Base-by-base conservation (phyloP, 1,140 invertebrate species). In the Helicoverpa zea region DNA sequence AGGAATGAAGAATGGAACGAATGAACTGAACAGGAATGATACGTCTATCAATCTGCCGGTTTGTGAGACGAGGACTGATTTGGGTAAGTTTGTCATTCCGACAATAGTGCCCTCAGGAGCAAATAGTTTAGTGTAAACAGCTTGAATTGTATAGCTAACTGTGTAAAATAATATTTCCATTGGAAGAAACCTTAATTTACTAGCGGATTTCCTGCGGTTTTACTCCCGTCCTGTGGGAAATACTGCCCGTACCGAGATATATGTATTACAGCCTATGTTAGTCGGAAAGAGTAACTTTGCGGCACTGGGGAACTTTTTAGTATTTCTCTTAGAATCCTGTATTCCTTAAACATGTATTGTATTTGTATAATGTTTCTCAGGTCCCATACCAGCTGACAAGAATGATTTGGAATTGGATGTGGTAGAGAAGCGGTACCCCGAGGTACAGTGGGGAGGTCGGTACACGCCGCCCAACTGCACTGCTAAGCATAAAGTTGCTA, bases 401-500 rank as follows among this genome's bases (percentile, higher is more conserved):
- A 94, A 94, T 11, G 94, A 95, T 58, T 80, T 95, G 68, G 87
- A 93, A 64, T 77, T 95, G 29, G 92, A 93, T 29, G 86, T 78
- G 52, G 88, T 95, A 54, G 94, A 95, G 79, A 92, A 88, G 75
- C 92, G 87, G 58, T 95, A 90, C 78, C 90, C 94, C 11, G 94
- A 95, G 74, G 88, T 95, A 5, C 89, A 91, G 52, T 84, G 95
- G 23, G 98, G 98, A 9, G 98, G 98, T 2, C 95, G 96, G 68
- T 98, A 97, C 92, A 94, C 94, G n/a, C 98, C 98, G 0, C 93
- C 95, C 13, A 95, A 97, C 61, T 99, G 98, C 91, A 95, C 94
- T 35, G 96, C 98, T 11, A 96, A 96, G 72, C 96, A 98, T 88
- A 96, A 96, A 88, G 98, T 99, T 4, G 98, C 98, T 56, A 97